phyloP scores from a whole-genome alignment of 2,797 vertebrate species.

The Sebastes vulpes region DNA sequence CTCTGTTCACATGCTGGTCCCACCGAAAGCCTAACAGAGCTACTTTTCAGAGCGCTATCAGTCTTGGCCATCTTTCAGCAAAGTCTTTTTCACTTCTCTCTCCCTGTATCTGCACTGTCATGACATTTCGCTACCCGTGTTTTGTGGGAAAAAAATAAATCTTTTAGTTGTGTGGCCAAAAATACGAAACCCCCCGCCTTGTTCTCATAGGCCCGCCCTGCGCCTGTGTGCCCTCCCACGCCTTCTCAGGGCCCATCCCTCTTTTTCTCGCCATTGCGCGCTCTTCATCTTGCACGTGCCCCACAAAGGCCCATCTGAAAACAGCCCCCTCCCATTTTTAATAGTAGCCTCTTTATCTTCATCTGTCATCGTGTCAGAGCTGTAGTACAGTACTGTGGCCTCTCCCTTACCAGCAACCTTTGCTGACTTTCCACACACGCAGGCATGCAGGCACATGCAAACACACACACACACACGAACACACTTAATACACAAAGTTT shows the following conservation, averaged over 20 bases:
- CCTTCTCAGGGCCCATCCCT: slow-evolving; percentile 33
- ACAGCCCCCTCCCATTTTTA: slow-evolving; percentile 72
- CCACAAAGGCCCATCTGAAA: slow-evolving; percentile 51
- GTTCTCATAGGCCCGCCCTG: slow-evolving; percentile 47
- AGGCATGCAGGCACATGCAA: slow-evolving; percentile 9
- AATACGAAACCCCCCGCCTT: slow-evolving; percentile 19
- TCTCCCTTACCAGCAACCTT: slow-evolving; percentile 50
- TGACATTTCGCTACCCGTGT: slow-evolving; percentile 71
- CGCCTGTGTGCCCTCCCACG: slow-evolving; percentile 42
- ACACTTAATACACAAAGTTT: slow-evolving; percentile 35
- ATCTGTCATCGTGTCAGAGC: slow-evolving; percentile 82
- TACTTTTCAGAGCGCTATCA: slow-evolving; percentile 78
- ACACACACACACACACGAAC: not conserved
- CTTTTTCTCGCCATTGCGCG: slow-evolving; percentile 65
- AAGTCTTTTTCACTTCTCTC: slow-evolving; percentile 49
- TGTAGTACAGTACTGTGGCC: slow-evolving; percentile 60
- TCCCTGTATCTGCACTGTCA: slow-evolving; percentile 56
- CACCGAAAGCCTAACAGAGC: slow-evolving; percentile 57
- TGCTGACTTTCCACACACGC: slow-evolving; percentile 43
- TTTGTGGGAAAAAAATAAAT: slow-evolving; percentile 34
- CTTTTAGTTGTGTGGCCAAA: slow-evolving; percentile 59
- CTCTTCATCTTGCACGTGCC: slow-evolving; percentile 73
- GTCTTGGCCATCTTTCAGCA: slow-evolving; percentile 79
- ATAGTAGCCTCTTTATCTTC: slow-evolving; percentile 83
- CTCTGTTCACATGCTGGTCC: slow-evolving; percentile 63